Evolutionary conservation across 1,140 invertebrate species (phyloP).

Genomic region (Temnothorax longispinosus): DNA sequence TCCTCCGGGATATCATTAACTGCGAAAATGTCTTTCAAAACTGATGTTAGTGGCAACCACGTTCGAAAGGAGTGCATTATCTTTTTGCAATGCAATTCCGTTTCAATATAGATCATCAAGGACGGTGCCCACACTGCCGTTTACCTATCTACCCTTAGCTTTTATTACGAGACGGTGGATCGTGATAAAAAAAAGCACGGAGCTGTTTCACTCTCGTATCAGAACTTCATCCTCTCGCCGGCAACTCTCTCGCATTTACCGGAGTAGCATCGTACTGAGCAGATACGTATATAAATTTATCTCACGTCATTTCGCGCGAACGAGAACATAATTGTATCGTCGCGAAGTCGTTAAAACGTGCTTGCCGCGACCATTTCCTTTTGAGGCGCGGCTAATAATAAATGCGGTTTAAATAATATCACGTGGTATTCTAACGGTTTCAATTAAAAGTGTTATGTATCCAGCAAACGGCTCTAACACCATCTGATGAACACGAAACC

Average conservation of each 20-base stretch:
- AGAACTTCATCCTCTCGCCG: constrained; percentile 44
- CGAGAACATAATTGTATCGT: constrained; percentile 71
- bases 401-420: constrained; percentile 50
- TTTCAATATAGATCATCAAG: constrained; percentile 73
- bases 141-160: constrained; percentile 64
- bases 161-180: constrained; percentile 70
- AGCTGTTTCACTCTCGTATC: constrained; percentile 70
- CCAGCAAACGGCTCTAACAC: not conserved
- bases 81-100: constrained; percentile 69
- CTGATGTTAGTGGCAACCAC: constrained; percentile 34
- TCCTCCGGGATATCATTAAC: constrained; percentile 65
- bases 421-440: not conserved
- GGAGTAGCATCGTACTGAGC: not conserved
- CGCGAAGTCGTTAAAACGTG: constrained; percentile 71
- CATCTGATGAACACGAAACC: not conserved
- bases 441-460: constrained; percentile 25
- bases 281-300: constrained; percentile 73
- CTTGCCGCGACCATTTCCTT: constrained; percentile 57
- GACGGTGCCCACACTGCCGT: constrained; percentile 32
- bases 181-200: constrained; percentile 62
- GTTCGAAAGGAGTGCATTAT: constrained; percentile 68
- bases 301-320: constrained; percentile 69
- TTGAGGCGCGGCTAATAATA: constrained; percentile 54
- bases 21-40: constrained; percentile 69
- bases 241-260: constrained; percentile 39